phyloP scores from a whole-genome alignment of 2,888 invertebrate genomes.

The Melanchra persicariae region DNA sequence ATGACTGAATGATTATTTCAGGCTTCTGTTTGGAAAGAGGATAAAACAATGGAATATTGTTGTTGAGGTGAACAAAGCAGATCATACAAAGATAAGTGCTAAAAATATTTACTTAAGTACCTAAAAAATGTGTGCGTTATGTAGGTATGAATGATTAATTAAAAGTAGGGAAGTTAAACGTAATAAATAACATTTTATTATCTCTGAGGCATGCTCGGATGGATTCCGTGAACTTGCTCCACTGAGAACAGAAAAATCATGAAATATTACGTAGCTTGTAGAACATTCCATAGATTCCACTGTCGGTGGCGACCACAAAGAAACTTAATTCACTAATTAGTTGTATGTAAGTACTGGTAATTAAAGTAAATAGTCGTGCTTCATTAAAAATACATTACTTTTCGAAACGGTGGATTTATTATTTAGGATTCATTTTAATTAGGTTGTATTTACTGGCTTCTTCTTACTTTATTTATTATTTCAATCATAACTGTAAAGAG shows the following conservation, averaged over 20 bases:
- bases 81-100: background rate
- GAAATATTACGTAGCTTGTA: background rate
- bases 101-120: background rate
- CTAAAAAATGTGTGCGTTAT: background rate
- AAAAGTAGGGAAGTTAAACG: background rate
- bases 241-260: background rate
- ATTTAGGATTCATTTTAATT: background rate
- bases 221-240: slow-evolving; percentile 1
- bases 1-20: no score
- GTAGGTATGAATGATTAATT: background rate
- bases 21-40: no score
- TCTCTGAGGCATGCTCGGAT: background rate
- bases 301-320: background rate
- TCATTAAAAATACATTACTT: slow-evolving; percentile 7
- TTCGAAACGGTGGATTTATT: background rate
- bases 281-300: slow-evolving; percentile 18
- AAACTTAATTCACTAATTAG: slow-evolving; percentile 23
- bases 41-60: no score
- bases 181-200: background rate
- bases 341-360: background rate
- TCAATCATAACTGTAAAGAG: no score
- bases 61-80: no score
- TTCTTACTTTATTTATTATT: background rate
- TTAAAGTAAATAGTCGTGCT: slow-evolving; percentile 14
- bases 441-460: background rate